Conservation (phyloP, 2,888 invertebrate genomes). For the Agriopis leucophaearia region DNA sequence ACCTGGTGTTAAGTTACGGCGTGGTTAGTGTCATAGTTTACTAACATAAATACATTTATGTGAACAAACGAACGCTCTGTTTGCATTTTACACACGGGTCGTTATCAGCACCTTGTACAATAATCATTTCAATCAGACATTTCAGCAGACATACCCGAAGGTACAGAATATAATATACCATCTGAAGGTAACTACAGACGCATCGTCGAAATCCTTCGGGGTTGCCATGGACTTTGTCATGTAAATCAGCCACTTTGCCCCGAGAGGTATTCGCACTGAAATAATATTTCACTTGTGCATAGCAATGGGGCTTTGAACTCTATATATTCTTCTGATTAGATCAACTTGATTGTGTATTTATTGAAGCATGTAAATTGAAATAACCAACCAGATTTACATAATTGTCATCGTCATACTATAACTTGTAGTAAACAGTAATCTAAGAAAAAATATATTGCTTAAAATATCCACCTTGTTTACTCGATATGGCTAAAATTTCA, state of each 20-base stretch:
- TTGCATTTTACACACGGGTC: no score
- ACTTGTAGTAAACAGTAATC: no score
- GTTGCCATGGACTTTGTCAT: conserved; percentile 80
- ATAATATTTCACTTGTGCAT: conserved; percentile 71
- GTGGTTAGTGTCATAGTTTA: no score
- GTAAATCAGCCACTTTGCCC: conserved; percentile 77
- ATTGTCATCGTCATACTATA: no score
- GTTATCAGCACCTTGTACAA: background rate
- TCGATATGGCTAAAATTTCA: no score
- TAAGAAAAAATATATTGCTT: no score
- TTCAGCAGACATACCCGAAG: conserved; percentile 1
- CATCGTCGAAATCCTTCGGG: conserved; percentile 68
- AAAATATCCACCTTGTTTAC: no score
- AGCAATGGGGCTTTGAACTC: conserved; percentile 51
- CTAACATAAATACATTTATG: no score
- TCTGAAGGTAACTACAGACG: conserved; percentile 47
- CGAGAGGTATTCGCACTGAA: conserved; percentile 70
- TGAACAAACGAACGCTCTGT: background rate
- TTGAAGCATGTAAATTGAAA: no score
- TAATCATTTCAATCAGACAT: conserved; percentile 6
- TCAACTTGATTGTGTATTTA: background rate
- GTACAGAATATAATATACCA: conserved; percentile 19
- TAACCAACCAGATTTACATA: no score
- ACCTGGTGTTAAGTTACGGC: no score
- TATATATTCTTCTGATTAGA: conserved; percentile 30